Evolutionary conservation across 2,888 invertebrate genomes (phyloP).

Genomic region (Onthophagus sagittarius): DNA sequence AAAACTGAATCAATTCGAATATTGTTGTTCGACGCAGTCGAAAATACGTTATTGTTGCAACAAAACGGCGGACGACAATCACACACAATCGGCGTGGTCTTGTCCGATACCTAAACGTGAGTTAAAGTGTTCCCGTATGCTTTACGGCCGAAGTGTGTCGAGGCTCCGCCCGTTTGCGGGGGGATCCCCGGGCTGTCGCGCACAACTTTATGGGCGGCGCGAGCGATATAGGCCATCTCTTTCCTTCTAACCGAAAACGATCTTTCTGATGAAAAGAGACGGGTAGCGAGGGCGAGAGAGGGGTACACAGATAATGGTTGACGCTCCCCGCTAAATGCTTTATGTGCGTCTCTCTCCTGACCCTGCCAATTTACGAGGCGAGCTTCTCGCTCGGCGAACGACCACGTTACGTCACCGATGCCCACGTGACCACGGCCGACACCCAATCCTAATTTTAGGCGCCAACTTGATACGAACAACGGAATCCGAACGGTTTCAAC

Average conservation of each 20-base stretch:
- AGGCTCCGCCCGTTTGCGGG: slow-evolving; percentile 44
- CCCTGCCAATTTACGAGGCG: slow-evolving; percentile 49
- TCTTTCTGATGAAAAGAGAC: slow-evolving; percentile 35
- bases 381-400: slow-evolving; percentile 50
- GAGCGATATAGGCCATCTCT: slow-evolving; percentile 46
- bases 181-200: slow-evolving; percentile 32
- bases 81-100: slow-evolving; percentile 29
- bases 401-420: slow-evolving; percentile 46
- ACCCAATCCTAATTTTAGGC: slow-evolving; percentile 47
- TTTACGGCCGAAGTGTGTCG: slow-evolving; percentile 47
- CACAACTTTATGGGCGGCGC: slow-evolving; percentile 51
- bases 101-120: slow-evolving; percentile 50
- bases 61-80: not conserved
- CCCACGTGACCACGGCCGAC: slow-evolving; percentile 44
- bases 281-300: slow-evolving; percentile 25
- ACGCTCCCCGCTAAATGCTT: slow-evolving; percentile 53
- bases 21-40: not conserved
- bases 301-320: slow-evolving; percentile 52
- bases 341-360: slow-evolving; percentile 52
- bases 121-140: slow-evolving; percentile 51
- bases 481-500: not conserved
- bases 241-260: slow-evolving; percentile 29
- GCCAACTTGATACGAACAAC: slow-evolving; percentile 41
- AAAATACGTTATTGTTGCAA: not conserved
- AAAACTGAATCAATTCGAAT: no score